These are phyloP conservation scores for Stylophora pistillata DNA, from an alignment of 64 coral and sea anemone genomes.

Conservation along the genomic window DNA sequence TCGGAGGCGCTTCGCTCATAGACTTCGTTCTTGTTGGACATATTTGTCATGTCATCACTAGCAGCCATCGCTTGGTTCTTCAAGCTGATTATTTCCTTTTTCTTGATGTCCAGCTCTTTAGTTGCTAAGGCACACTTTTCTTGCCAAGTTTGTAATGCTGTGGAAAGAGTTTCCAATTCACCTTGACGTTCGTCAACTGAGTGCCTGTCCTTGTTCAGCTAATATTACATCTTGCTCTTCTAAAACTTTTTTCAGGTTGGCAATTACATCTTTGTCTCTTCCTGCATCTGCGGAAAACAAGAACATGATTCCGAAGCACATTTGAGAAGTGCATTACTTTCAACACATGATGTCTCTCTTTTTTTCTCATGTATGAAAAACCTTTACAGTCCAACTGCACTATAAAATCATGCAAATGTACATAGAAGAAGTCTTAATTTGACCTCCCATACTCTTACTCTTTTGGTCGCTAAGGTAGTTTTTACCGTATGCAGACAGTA, in stretches of 20 bases:
- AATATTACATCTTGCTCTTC: slow-evolving; percentile 60
- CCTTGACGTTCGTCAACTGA: slow-evolving; percentile 60
- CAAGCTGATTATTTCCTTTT: not conserved
- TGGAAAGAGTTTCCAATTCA: slow-evolving; percentile 65
- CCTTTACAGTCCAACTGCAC: too few species aligned
- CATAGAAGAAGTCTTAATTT: too few species aligned
- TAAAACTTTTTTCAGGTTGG: slow-evolving; percentile 46
- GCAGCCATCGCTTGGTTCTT: slow-evolving; percentile 1
- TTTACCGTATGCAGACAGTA: too few species aligned
- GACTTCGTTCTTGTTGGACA: not conserved
- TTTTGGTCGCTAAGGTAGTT: too few species aligned
- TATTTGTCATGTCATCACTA: not conserved
- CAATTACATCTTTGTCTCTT: slow-evolving; percentile 41
- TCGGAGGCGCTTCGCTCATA: not conserved
- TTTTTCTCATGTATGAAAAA: too few species aligned
- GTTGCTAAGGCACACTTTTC: slow-evolving; percentile 23
- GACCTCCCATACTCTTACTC: too few species aligned
- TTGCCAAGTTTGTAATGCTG: slow-evolving; percentile 37
- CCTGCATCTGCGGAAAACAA: slow-evolving; percentile 38
- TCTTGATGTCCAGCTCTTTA: slow-evolving; percentile 57
- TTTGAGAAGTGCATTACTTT: too few species aligned
- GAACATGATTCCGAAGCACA: not conserved
- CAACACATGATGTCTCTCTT: too few species aligned
- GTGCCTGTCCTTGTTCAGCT: slow-evolving; percentile 64
- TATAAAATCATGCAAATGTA: too few species aligned